Conservation (phyloP, 2,113 vertebrate species). For the Spheniscus mendiculus region DNA sequence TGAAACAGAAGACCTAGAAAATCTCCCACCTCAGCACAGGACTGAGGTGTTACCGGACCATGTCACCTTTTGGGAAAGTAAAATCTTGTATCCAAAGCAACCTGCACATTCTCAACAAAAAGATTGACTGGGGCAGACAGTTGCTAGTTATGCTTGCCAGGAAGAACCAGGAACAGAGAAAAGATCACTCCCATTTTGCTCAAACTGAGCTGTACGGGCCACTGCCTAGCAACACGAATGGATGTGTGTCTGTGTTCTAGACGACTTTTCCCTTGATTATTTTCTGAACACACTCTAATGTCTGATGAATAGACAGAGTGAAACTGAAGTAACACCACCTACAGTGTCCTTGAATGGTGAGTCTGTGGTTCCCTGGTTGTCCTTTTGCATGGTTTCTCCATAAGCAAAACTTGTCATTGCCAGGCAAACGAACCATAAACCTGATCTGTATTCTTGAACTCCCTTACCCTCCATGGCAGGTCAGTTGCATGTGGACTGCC, state of each 20-base stretch:
- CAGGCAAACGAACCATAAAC: neutral
- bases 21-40: neutral
- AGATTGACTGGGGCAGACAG: neutral
- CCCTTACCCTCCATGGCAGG: neutral
- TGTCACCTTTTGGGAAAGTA: neutral
- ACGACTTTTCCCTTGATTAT: neutral
- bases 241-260: neutral
- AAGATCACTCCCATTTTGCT: neutral
- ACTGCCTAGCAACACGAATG: neutral
- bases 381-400: neutral
- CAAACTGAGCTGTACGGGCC: rapidly evolving
- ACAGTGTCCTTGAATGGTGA: neutral
- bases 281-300: neutral
- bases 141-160: neutral
- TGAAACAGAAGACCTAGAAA: neutral
- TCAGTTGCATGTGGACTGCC: neutral
- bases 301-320: neutral
- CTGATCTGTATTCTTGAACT: neutral
- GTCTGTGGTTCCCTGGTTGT: rapidly evolving
- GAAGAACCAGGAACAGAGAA: neutral
- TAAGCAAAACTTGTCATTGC: neutral
- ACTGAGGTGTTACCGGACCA: neutral
- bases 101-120: neutral
- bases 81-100: neutral
- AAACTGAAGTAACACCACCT: neutral